These are phyloP conservation scores for Nesoenas mayeri DNA, from an alignment of 2,113 vertebrate genomes.

Conservation along the genomic window DNA sequence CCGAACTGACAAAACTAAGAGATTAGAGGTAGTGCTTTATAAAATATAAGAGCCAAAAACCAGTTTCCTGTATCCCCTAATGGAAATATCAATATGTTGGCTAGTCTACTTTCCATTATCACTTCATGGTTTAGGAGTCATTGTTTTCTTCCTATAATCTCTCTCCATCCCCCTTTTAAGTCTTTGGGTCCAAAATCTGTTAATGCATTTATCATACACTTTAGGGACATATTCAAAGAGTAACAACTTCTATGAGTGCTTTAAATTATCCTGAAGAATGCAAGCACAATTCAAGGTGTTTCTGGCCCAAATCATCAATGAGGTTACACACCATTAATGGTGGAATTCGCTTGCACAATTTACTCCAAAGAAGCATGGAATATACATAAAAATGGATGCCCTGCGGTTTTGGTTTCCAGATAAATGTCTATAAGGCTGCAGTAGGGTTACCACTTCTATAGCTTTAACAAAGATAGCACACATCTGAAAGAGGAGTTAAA, in stretches of 20 bases:
- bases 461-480: background rate
- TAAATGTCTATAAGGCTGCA: background rate
- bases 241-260: background rate
- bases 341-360: slow-evolving; percentile 10
- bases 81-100: slow-evolving; percentile 25
- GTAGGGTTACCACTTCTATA: background rate
- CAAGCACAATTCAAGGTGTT: slow-evolving; percentile 34
- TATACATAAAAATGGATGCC: slow-evolving; percentile 10
- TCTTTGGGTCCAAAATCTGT: background rate
- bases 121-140: slow-evolving; percentile 11
- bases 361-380: background rate
- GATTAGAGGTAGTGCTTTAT: slow-evolving; percentile 17
- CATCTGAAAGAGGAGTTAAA: background rate
- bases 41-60: background rate
- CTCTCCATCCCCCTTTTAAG: background rate
- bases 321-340: slow-evolving; percentile 45
- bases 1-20: background rate
- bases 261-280: slow-evolving; percentile 34
- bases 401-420: background rate
- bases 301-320: background rate
- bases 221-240: slow-evolving; percentile 26
- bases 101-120: slow-evolving; percentile 40
- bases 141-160: background rate
- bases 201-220: slow-evolving; percentile 21
- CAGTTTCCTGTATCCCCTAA: slow-evolving; percentile 4